Evolutionary conservation across 2,888 invertebrate genomes (phyloP).

Genomic region (Cataglyphis altisquamis): DNA sequence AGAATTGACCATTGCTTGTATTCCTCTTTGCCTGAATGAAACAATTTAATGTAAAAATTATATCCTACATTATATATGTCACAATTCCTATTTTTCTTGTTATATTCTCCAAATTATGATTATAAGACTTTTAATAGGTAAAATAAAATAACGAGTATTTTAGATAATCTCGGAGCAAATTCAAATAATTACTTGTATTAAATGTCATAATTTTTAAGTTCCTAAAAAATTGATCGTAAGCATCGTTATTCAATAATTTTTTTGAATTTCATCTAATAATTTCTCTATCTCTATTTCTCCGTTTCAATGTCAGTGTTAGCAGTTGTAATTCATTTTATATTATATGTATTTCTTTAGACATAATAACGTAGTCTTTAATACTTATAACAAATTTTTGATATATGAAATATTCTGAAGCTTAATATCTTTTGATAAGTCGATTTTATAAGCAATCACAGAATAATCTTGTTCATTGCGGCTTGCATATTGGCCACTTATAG

Average conservation of each 20-base stretch:
- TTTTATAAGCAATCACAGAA: neutral
- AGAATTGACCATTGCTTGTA: constrained; percentile 15
- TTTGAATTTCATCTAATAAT: constrained; percentile 76
- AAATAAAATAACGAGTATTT: neutral
- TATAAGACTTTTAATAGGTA: neutral
- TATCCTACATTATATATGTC: neutral
- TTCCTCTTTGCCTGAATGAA: neutral
- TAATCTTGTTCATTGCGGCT: neutral
- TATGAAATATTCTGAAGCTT: neutral
- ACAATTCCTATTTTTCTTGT: neutral
- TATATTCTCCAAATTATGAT: constrained; percentile 6
- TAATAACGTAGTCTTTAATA: neutral
- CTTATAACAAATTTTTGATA: neutral
- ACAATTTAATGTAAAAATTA: constrained; percentile 14
- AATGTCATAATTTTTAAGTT: neutral
- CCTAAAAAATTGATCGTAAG: constrained; percentile 18
- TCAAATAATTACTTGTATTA: neutral
- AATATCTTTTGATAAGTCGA: neutral
- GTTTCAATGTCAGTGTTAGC: constrained; percentile 77
- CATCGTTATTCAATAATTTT: constrained; percentile 18
- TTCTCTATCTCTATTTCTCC: constrained; percentile 71
- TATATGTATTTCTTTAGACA: neutral
- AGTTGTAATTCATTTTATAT: constrained; percentile 58
- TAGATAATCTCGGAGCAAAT: neutral
- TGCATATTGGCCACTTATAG: neutral